Evolutionary conservation across 2,113 vertebrate genomes (phyloP).

Genomic region (Indicator indicator): DNA sequence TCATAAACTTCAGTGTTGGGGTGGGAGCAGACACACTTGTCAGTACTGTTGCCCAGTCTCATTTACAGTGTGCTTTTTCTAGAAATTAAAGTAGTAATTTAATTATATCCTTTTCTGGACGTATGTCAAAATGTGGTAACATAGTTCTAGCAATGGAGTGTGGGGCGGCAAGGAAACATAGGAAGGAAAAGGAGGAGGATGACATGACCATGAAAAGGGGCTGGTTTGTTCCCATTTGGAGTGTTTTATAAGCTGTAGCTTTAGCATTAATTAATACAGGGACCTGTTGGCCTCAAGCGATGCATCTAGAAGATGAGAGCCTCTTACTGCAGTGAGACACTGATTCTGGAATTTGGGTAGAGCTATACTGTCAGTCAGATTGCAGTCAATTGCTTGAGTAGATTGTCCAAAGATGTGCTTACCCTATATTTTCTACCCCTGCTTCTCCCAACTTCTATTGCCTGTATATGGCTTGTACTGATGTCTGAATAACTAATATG

Average conservation of each 20-base stretch:
- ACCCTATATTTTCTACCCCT: not conserved
- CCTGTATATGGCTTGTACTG: not conserved
- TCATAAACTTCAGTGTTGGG: not conserved
- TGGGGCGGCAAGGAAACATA: not conserved
- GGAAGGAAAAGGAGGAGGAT: not conserved
- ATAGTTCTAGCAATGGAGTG: not conserved
- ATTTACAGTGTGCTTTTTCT: not conserved
- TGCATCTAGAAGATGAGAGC: not conserved
- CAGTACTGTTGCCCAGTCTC: not conserved
- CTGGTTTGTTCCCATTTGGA: not conserved
- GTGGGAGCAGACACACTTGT: not conserved
- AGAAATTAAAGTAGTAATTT: not conserved
- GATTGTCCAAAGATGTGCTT: slow-evolving; percentile 2
- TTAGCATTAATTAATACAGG: not conserved
- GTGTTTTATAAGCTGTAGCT: not conserved
- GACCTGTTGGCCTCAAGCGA: not conserved
- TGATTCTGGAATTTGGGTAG: slow-evolving; percentile 37
- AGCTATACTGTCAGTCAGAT: slow-evolving; percentile 17
- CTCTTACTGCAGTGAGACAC: slow-evolving; percentile 9
- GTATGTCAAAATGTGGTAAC: not conserved
- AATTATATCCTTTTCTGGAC: not conserved
- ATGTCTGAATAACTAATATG: not conserved
- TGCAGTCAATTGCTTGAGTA: slow-evolving; percentile 23
- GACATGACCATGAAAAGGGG: not conserved
- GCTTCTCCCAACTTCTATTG: not conserved